phyloP scores from a whole-genome alignment of 2,888 invertebrate genomes.

The Drymonia ruficornis region DNA sequence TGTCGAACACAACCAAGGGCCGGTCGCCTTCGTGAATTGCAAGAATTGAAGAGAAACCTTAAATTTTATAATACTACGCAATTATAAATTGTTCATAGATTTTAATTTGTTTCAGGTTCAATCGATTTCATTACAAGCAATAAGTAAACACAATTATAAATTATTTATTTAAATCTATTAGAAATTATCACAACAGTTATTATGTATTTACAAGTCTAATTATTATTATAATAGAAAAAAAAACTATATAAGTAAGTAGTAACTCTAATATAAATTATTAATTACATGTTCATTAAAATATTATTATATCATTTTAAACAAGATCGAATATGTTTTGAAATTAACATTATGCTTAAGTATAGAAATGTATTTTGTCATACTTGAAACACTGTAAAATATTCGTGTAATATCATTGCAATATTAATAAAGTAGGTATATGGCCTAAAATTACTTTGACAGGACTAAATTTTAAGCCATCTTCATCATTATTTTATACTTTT shows the following conservation, averaged over 20 bases:
- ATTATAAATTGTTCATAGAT: no score
- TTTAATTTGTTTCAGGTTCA: no score
- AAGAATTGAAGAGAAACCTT: no score
- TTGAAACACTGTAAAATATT: not conserved
- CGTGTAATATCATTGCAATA: not conserved
- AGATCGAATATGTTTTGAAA: conserved; percentile 21
- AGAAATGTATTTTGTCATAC: conserved; percentile 17
- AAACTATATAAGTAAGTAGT: conserved; percentile 13
- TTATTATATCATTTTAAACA: conserved; percentile 30
- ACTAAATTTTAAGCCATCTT: not conserved
- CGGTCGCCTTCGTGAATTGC: no score
- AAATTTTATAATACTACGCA: no score
- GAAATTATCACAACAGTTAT: conserved; percentile 56
- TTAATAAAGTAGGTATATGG: no score
- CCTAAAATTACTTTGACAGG: not conserved
- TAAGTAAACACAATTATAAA: not conserved
- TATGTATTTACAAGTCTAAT: conserved; percentile 42
- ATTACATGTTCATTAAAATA: conserved; percentile 39
- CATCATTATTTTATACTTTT: no score
- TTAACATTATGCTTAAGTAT: conserved; percentile 6
- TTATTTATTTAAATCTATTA: conserved; percentile 18
- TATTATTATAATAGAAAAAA: conserved; percentile 21
- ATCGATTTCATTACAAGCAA: not conserved
- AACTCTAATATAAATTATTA: conserved; percentile 37
- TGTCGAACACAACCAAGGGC: no score